Percentiles rank a stretch among this genome's conserved stretches.
These are phyloP conservation scores for Ardeotis arabs DNA, from an alignment of 2,113 vertebrate species.

Conservation along the genomic window DNA sequence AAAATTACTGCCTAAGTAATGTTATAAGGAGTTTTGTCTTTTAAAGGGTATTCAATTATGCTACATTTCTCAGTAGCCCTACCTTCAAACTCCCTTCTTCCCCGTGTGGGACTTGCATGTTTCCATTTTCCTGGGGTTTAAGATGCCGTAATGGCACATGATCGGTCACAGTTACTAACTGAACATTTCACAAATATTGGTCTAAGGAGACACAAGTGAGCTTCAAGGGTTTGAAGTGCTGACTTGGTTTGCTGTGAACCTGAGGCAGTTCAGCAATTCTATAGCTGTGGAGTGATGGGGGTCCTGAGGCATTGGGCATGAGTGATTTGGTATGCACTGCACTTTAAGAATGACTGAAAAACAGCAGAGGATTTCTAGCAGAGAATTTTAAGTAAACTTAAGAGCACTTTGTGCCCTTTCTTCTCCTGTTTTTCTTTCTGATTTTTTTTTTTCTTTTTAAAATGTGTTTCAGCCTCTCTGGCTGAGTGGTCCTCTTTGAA, in stretches of 20 bases:
- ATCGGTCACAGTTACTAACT: not conserved
- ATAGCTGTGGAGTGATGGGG: not conserved
- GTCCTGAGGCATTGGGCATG: not conserved
- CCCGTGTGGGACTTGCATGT: fast-evolving
- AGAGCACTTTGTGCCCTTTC: not conserved
- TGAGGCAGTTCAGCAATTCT: not conserved
- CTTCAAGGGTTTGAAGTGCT: not conserved
- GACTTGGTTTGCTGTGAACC: not conserved
- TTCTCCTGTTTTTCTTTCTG: not conserved
- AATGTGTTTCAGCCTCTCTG: not conserved
- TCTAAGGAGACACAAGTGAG: not conserved
- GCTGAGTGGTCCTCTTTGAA: not conserved
- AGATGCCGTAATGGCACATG: not conserved
- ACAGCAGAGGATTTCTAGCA: not conserved
- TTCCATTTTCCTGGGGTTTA: not conserved
- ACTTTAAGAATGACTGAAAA: not conserved
- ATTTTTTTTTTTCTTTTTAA: not conserved
- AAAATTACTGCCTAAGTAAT: slow-evolving; percentile 57
- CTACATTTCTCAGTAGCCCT: not conserved
- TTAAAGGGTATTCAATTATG: slow-evolving; percentile 30
- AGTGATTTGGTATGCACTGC: not conserved
- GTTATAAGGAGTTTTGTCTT: slow-evolving; percentile 30
- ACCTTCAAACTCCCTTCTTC: not conserved
- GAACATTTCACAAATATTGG: not conserved
- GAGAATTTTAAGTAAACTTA: not conserved